Conservation (phyloP, 2,797 vertebrate species). For the Arctocebus calabarensis region DNA sequence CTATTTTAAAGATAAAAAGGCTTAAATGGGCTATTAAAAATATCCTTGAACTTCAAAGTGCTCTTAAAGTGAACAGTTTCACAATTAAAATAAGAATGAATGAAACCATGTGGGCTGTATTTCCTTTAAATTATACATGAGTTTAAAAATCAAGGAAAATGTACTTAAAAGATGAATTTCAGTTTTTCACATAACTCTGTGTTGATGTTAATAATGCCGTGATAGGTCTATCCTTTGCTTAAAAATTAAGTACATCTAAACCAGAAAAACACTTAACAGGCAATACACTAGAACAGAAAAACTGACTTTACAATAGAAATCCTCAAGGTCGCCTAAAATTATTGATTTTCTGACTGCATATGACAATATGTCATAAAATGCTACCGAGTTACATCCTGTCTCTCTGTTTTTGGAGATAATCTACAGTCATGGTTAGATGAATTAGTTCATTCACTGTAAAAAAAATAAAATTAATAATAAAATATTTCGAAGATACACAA, state of each 20-base stretch:
- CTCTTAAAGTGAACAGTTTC: constrained; percentile 65
- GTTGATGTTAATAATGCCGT: neutral
- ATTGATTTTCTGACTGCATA: neutral
- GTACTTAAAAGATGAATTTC: constrained; percentile 20
- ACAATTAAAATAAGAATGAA: constrained; percentile 68
- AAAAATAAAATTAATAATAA: neutral
- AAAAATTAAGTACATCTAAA: constrained; percentile 34
- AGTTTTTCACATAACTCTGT: neutral
- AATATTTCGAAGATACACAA: neutral
- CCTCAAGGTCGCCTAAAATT: neutral
- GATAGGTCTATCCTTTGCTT: neutral
- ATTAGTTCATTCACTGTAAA: neutral
- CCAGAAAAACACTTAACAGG: neutral
- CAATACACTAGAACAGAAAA: neutral
- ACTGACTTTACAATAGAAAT: neutral
- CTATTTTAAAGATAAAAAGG: constrained; percentile 69
- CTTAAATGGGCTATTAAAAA: constrained; percentile 69
- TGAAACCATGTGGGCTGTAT: constrained; percentile 67
- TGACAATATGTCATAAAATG: neutral
- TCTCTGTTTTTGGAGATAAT: neutral
- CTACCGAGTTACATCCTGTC: neutral
- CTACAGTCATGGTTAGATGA: neutral
- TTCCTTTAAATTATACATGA: constrained; percentile 48
- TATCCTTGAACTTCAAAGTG: constrained; percentile 69
- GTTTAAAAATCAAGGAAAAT: constrained; percentile 63